A percentile compares a stretch with the other conserved stretches of the same genome.
Conservation (phyloP, 1,140 invertebrate species). For the Popillia japonica region DNA sequence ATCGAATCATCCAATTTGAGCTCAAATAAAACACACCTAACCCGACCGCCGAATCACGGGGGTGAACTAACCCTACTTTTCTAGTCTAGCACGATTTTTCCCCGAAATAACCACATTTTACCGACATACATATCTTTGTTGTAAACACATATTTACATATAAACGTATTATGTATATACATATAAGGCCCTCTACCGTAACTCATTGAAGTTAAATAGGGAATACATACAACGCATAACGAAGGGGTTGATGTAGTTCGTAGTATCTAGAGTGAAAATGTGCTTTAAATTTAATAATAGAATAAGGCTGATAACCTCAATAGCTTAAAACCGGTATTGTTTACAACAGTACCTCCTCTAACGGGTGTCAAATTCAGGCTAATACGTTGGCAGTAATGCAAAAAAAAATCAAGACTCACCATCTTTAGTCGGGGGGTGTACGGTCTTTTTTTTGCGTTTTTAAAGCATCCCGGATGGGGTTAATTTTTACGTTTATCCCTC, state of each 20-base stretch:
- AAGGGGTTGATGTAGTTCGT: slow-evolving; percentile 1
- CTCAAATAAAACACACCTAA: too few relatives aligned
- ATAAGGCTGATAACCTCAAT: not conserved
- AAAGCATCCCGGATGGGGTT: not conserved
- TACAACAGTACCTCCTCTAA: not conserved
- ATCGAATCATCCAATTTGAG: too few relatives aligned
- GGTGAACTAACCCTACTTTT: too few relatives aligned
- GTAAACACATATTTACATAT: too few relatives aligned
- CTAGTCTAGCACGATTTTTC: too few relatives aligned
- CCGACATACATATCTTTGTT: too few relatives aligned
- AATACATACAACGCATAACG: slow-evolving; percentile 6
- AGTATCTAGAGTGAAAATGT: not conserved
- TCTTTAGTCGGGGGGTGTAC: slow-evolving; percentile 17
- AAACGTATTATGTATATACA: too few relatives aligned
- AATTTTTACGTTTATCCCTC: slow-evolving; percentile 4
- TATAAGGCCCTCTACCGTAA: slow-evolving; percentile 1
- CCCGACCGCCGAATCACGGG: too few relatives aligned
- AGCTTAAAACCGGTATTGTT: not conserved
- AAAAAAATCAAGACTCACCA: slow-evolving; percentile 18
- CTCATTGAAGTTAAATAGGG: not conserved
- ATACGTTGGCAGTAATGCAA: slow-evolving; percentile 31
- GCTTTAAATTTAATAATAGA: not conserved
- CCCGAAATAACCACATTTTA: too few relatives aligned
- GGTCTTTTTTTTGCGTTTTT: slow-evolving; percentile 14
- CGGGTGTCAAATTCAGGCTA: not conserved